Base-by-base conservation (phyloP, 2,113 vertebrate species). In the Collichthys lucidus region DNA sequence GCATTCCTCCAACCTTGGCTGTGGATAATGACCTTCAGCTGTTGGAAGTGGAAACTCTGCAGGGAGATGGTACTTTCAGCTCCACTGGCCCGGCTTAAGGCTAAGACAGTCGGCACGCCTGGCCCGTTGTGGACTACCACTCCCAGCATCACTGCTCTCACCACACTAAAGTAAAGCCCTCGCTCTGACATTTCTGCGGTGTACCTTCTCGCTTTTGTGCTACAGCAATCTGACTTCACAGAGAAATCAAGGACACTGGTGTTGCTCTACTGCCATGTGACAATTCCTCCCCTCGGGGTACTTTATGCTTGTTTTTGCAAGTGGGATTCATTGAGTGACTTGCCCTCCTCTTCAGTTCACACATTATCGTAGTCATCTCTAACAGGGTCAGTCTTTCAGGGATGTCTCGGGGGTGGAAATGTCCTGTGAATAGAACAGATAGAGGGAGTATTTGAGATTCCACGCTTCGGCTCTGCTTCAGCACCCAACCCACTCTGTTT, bases 1-100 rank as follows among this genome's bases (percentile, higher is more conserved):
- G 66, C 79, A 85, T 90, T 91, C 77, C 66, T 79, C 85, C 79
- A 79, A 89, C 77, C 90, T 83, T 70, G 79, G 73, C 86, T 74
- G 72, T 44, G 68, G 84, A 84, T 95, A 93, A 92, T 91, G 88
- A 92, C 87, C 85, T 87, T 92, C 95, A 95, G 94, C 94, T 95
- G 95, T 93, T 91, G 77, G 88, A 88, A 86, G 86, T 91, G 84
- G 89, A 92, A 92, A 89, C 80, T 90, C 86, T 84, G 78, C 19
- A 1, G 89, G 89, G 92, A 92, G 88, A 87, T 68, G 78, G 80
- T 74, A 53, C 83, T 88, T 81, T 88, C 82, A 78, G 77, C 15
- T 74, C 75, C 77, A 74, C 68, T 31, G 77, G 82, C n/a, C n/a
- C n/a, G 29, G 86, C 90, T 94, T 91, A 93, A 52, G 79, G 84